Percentiles rank a stretch among this genome's conserved stretches.
Evolutionary conservation across 2,113 vertebrate genomes (phyloP).

Genomic region (Thymallus thymallus): DNA sequence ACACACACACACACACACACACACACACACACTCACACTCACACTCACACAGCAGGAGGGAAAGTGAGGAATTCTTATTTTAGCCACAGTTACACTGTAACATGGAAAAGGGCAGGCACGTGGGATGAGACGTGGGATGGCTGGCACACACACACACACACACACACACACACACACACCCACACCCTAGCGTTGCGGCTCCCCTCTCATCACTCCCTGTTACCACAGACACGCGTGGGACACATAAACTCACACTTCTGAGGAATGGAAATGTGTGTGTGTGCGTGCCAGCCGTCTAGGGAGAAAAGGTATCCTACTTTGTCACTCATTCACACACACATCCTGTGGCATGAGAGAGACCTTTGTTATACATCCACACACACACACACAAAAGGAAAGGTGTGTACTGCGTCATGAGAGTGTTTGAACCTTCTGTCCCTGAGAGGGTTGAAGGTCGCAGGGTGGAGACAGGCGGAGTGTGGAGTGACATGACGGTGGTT

Average conservation of each 20-base stretch:
- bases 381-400: conserved; percentile 37
- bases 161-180: background rate
- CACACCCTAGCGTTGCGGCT: background rate
- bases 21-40: too few relatives aligned
- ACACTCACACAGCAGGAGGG: too few relatives aligned
- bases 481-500: conserved; percentile 20
- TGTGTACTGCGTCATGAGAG: conserved; percentile 52
- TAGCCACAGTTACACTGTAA: too few relatives aligned
- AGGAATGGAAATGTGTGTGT: too few relatives aligned
- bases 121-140: too few relatives aligned
- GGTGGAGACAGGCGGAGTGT: conserved; percentile 32
- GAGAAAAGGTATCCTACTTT: conserved; percentile 57
- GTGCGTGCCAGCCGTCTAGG: conserved; percentile 16
- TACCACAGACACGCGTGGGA: background rate
- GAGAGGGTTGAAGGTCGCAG: conserved; percentile 59
- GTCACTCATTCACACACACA: conserved; percentile 16
- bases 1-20: too few relatives aligned
- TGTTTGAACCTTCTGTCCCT: conserved; percentile 53
- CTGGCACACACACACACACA: conserved; percentile 1
- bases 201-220: background rate
- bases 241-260: too few relatives aligned
- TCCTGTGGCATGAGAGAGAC: conserved; percentile 47
- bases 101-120: too few relatives aligned
- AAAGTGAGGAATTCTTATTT: too few relatives aligned
- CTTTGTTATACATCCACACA: conserved; percentile 54